Conservation (phyloP, 2,888 invertebrate genomes). For the Nineta flava region DNA sequence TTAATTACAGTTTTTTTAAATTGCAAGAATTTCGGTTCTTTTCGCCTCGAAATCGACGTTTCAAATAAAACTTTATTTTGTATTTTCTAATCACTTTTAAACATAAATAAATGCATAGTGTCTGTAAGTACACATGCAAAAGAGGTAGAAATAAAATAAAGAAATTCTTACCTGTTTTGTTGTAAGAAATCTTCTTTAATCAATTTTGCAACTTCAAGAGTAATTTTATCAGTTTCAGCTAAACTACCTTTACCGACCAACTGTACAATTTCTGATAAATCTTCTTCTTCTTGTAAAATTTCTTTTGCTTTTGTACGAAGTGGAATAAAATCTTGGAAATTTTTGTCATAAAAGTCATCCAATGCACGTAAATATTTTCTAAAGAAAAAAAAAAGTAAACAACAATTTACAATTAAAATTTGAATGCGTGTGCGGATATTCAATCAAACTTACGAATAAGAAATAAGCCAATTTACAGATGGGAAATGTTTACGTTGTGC, state of each 20-base stretch:
- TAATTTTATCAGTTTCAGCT: constrained; percentile 98
- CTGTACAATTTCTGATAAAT: constrained; percentile 98
- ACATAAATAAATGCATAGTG: no score
- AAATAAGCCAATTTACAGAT: constrained; percentile 99
- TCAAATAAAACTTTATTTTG: no score
- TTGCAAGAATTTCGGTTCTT: no score
- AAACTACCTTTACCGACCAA: constrained; percentile 97
- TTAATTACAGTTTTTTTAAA: no score
- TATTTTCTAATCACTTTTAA: no score
- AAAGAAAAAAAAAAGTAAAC: constrained; percentile 18
- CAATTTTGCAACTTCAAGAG: constrained; percentile 94
- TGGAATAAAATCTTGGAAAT: constrained; percentile 92
- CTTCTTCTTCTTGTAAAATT: constrained; percentile 84
- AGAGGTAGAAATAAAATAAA: no score
- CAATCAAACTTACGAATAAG: constrained; percentile 45
- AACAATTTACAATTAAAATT: not conserved
- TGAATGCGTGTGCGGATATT: no score
- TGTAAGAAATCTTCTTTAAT: constrained; percentile 99
- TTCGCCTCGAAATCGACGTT: no score
- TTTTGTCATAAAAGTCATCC: constrained; percentile 99
- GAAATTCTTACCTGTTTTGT: constrained; percentile 68
- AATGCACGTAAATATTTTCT: constrained; percentile 97
- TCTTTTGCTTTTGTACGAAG: constrained; percentile 84
- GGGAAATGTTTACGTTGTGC: constrained; percentile 99
- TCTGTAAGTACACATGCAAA: no score